Percentiles rank a stretch among this genome's conserved stretches.
phyloP scores from a whole-genome alignment of 2,797 vertebrate species.

The Cossypha caffra region DNA sequence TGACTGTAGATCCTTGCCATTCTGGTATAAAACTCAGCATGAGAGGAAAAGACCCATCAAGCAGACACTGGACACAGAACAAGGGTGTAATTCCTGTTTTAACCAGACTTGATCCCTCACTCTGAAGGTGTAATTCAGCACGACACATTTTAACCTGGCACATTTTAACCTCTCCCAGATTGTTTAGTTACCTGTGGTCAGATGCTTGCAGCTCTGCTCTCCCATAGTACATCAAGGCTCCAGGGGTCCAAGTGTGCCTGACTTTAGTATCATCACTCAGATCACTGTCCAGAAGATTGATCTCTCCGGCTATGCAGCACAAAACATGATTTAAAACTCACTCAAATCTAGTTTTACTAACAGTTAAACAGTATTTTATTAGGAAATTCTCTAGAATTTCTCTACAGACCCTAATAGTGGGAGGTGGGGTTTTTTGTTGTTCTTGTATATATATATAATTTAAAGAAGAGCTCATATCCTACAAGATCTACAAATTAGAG shows the following conservation, averaged over 20 bases:
- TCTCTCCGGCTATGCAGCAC: slow-evolving; percentile 70
- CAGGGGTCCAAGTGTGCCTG: slow-evolving; percentile 78
- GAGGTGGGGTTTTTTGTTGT: accelerated
- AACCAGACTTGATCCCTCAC: not conserved
- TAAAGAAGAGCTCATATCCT: not conserved
- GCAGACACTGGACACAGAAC: not conserved
- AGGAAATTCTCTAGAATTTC: not conserved
- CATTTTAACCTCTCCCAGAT: not conserved
- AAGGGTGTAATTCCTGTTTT: not conserved
- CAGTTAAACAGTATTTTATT: not conserved
- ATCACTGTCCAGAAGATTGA: slow-evolving; percentile 77
- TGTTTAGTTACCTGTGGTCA: slow-evolving; percentile 79
- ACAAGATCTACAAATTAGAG: not conserved
- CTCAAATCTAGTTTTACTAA: not conserved
- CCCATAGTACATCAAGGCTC: slow-evolving; percentile 80
- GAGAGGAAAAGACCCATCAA: not conserved
- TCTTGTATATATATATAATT: not conserved
- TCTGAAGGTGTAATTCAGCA: not conserved
- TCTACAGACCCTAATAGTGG: not conserved
- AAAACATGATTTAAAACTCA: slow-evolving; percentile 16
- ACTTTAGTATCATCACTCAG: slow-evolving; percentile 46
- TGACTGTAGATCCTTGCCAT: not conserved
- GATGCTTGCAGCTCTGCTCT: slow-evolving; percentile 81
- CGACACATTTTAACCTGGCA: not conserved
- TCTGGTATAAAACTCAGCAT: not conserved